Evolutionary conservation across 2,888 invertebrate species (phyloP), one percentile per base, ranked within the genome.

Genomic region (Branchellion lobata): DNA sequence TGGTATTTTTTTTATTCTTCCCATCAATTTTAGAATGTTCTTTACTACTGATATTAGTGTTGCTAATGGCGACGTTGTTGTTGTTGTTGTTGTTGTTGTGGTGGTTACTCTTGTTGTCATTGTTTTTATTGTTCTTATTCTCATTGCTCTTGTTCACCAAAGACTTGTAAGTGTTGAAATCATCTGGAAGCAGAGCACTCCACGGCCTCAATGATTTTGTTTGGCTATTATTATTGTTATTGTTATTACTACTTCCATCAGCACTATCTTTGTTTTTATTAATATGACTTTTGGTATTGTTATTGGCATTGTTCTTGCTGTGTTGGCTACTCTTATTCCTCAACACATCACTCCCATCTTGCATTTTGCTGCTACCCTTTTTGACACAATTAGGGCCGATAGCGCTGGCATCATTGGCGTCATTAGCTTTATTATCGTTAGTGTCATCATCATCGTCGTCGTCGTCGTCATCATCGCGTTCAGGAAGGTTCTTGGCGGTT

Each of bases 121-220:
- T 31, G 31, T 34, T 34, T 69, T 69, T 69, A 69, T 33, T 69
- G 21, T 69, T 18, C 3, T 31, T 34, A 8, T 34, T 69, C 65
- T 34, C n/a, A 5, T 65, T 57, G 47, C 31, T 40, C 18, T 65
- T 77, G 24, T 24, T 57, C 11, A 57, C 61, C 3, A 57, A n/a
- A 57, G 61, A 57, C 24, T 57, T 57, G 40, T 61, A 77, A 34
- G 57, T 34, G 33, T 53, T 77, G 36, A 77, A 65, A 31, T 77
- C 77, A 24, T 77, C 77, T 21, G 77, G 77, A 21, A 77, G n/a
- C n/a, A 77, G 24, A 53, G 77, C 77, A 77, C 77, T 77, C 77
- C 77, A 77, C 31, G 77, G 77, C 40, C 77, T 77, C 14, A 77
- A 21, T 8, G 77, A 65, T 34, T 77, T 57, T 3, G 8, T 18